Percentiles rank a stretch among this genome's conserved stretches.
These are phyloP conservation scores for Agriopis marginaria DNA, from an alignment of 2,888 invertebrate genomes.

Conservation along the genomic window DNA sequence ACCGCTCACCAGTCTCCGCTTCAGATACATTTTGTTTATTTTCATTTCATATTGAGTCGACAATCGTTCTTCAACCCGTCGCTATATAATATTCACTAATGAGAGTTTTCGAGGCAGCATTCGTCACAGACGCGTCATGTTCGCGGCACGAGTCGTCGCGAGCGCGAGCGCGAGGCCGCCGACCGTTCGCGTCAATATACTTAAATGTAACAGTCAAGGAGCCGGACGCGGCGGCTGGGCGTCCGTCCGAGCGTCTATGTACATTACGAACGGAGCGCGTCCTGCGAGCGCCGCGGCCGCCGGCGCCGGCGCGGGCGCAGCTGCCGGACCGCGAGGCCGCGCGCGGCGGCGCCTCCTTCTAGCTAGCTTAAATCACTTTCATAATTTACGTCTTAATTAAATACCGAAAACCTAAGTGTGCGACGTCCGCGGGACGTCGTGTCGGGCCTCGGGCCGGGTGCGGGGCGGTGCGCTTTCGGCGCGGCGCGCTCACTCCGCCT, in stretches of 20 bases:
- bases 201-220: slow-evolving; percentile 83
- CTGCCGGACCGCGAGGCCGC: slow-evolving; percentile 44
- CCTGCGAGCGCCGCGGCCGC: slow-evolving; percentile 47
- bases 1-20: slow-evolving; percentile 65
- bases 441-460: slow-evolving; percentile 47
- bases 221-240: slow-evolving; percentile 58
- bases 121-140: slow-evolving; percentile 63
- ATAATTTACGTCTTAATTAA: slow-evolving; percentile 83
- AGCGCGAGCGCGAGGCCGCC: slow-evolving; percentile 54
- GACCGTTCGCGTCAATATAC: slow-evolving; percentile 78
- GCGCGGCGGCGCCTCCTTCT: slow-evolving; percentile 55
- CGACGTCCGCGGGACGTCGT: slow-evolving; percentile 47
- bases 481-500: slow-evolving; percentile 64
- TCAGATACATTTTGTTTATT: slow-evolving; percentile 75
- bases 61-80: slow-evolving; percentile 76
- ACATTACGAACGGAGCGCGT: slow-evolving; percentile 74
- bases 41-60: slow-evolving; percentile 82
- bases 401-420: slow-evolving; percentile 76
- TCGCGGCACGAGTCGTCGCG: slow-evolving; percentile 63
- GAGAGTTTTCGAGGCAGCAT: slow-evolving; percentile 82
- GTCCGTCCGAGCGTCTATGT: slow-evolving; percentile 79
- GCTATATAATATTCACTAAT: slow-evolving; percentile 84
- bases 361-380: slow-evolving; percentile 79
- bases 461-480: slow-evolving; percentile 38
- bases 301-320: slow-evolving; percentile 35